Percentiles rank a stretch among this genome's conserved stretches.
Conservation (phyloP, 1,140 invertebrate genomes). For the Chionoecetes opilio region DNA sequence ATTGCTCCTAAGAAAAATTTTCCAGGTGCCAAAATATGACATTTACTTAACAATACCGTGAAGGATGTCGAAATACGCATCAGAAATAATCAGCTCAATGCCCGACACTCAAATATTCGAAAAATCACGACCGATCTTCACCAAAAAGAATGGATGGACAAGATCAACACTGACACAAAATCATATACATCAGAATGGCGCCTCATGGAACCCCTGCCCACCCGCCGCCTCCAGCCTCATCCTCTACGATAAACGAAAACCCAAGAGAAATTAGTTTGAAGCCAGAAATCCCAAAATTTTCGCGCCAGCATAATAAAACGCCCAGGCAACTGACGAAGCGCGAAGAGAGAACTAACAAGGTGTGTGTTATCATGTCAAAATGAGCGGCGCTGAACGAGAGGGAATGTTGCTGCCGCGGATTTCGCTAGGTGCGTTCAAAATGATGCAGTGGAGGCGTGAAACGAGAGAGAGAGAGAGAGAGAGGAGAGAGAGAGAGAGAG, state of each 20-base stretch:
- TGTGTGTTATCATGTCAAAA: slow-evolving; percentile 20
- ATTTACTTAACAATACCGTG: no score
- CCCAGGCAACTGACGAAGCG: background rate
- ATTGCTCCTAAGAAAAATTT: no score
- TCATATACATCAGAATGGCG: background rate
- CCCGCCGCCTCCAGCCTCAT: background rate
- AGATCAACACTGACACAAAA: background rate
- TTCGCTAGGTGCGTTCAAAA: background rate
- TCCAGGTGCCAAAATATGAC: no score
- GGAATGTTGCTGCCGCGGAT: slow-evolving; percentile 14
- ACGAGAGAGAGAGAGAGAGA: background rate
- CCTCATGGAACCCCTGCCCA: background rate
- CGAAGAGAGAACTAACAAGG: slow-evolving; percentile 5
- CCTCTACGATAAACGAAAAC: background rate
- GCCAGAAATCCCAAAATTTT: slow-evolving; percentile 29
- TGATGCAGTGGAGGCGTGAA: background rate
- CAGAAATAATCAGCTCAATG: no score
- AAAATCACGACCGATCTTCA: background rate
- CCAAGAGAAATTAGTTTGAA: background rate
- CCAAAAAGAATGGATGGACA: background rate
- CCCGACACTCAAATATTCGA: no score
- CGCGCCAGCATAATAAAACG: slow-evolving; percentile 4
- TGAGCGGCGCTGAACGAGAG: background rate
- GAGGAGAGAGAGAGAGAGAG: slow-evolving; percentile 8
- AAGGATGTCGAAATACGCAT: no score